A percentile compares a stretch with the other conserved stretches of the same genome.
Conservation (phyloP, 1,140 invertebrate species). For the Ectropis grisescens region DNA sequence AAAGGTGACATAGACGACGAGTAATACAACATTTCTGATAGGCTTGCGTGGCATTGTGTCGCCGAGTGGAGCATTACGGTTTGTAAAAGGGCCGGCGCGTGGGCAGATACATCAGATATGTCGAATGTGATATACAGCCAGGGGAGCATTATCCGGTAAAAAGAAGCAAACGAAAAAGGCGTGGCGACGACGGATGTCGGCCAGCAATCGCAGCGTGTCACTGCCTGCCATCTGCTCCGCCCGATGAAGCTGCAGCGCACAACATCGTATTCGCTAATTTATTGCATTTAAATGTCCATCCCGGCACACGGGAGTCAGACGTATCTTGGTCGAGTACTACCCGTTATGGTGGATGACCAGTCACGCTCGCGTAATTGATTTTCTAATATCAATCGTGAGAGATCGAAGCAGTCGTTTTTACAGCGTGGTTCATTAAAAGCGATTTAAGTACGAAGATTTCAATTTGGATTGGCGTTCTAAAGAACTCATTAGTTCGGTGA, state of each 20-base stretch:
- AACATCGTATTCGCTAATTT: no score
- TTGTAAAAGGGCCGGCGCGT: conserved; percentile 12
- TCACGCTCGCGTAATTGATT: conserved; percentile 33
- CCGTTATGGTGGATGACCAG: no score
- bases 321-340: no score
- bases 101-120: conserved; percentile 14
- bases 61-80: no score
- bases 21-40: conserved; percentile 12
- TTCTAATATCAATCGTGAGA: conserved; percentile 43
- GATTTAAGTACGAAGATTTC: conserved; percentile 26
- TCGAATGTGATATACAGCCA: conserved; percentile 9
- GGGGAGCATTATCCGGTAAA: conserved; percentile 10
- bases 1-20: conserved; percentile 27
- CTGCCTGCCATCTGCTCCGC: conserved; percentile 3
- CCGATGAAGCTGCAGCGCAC: conserved; percentile 3
- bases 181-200: conserved; percentile 19
- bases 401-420: conserved; percentile 30
- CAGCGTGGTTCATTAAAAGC: conserved; percentile 33
- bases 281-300: no score
- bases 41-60: neutral
- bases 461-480: conserved; percentile 29
- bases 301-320: neutral
- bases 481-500: conserved; percentile 28
- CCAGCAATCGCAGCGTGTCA: conserved; percentile 17
- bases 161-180: conserved; percentile 26